Base-by-base conservation (phyloP, 2,797 vertebrate genomes). In the Luscinia luscinia region DNA sequence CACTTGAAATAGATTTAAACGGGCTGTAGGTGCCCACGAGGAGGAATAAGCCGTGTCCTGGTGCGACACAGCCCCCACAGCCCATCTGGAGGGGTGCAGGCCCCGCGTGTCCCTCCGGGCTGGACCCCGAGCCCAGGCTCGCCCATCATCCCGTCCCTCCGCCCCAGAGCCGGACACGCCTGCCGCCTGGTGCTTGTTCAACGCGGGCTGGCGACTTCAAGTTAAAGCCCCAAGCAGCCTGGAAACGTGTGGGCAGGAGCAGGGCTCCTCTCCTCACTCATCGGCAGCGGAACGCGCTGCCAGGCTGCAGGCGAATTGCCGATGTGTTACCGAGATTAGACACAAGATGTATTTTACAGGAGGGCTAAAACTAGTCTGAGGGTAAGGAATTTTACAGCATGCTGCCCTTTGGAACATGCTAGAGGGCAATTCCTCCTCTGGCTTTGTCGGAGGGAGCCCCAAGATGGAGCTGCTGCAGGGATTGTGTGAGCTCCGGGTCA, bases 71-170 rank as follows among this genome's bases (percentile, higher is more conserved):
- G 49, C 28, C 45, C 58, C 46, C 14, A 1, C 34, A 57, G 57
- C 32, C 52, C 49, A 4, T 34, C 49, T 41, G 67, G 38, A 84
- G 58, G 20, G 6, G 1, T 45, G 8, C 12, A 12, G 61, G 32
- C n/a, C 27, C 30, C 0, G 0, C 8, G 15, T 4, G 2, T 12
- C 1, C 8, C 58, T 34, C 14, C 2, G 3, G 52, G 30, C 79
- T 67, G 86, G 45, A 48, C 34, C 30, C 66, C 9, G 0, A 30
- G 16, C 38, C 66, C 67, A n/a, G 64, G 57, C 57, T 17, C 1
- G 0, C 36, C 9, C 3, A 0, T 19, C 41, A 14, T 17, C 62
- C 49, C 67, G 13, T 73, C 51, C 67, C 43, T 4, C n/a, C 12
- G 0, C 21, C 45, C 6, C 28, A 4, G 69, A 58, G 69, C 38